Evolutionary conservation across 2,113 vertebrate genomes (phyloP).

Genomic region (Phoxinus phoxinus): DNA sequence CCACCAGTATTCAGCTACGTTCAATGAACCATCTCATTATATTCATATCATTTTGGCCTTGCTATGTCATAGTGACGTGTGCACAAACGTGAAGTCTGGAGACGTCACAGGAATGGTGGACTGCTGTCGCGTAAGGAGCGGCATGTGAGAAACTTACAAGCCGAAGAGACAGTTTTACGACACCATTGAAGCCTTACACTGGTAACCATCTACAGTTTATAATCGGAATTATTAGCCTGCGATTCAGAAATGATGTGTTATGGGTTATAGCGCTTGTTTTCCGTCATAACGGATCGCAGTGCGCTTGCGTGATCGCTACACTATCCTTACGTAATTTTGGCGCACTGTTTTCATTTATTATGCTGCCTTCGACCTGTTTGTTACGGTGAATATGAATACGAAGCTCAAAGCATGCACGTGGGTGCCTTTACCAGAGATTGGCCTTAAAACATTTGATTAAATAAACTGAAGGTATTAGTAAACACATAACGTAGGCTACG

Average conservation of each 20-base stretch:
- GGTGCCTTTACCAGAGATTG: neutral
- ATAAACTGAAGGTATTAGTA: neutral
- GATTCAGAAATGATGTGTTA: neutral
- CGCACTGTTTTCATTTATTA: conserved; percentile 36
- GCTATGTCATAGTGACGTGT: neutral
- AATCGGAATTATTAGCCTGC: conserved; percentile 19
- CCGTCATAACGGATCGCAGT: neutral
- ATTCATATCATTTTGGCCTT: neutral
- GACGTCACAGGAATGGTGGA: conserved; percentile 68
- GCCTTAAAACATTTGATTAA: neutral
- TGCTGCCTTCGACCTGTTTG: neutral
- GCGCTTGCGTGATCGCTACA: conserved; percentile 33
- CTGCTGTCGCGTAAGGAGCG: conserved; percentile 47
- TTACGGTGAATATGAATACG: neutral
- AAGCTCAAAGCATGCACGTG: neutral
- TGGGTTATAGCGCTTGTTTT: conserved; percentile 9
- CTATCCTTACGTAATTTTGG: conserved; percentile 58
- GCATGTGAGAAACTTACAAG: conserved; percentile 49
- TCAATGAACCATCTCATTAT: neutral
- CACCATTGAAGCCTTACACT: conserved; percentile 51
- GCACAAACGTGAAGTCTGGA: conserved; percentile 59
- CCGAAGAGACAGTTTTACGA: conserved; percentile 53
- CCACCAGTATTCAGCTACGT: neutral
- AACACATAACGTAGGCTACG: too few species aligned
- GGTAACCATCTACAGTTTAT: conserved; percentile 63